Percentiles rank a stretch among this genome's conserved stretches.
Conservation (phyloP, 2,113 vertebrate genomes). For the Struthidea cinerea region DNA sequence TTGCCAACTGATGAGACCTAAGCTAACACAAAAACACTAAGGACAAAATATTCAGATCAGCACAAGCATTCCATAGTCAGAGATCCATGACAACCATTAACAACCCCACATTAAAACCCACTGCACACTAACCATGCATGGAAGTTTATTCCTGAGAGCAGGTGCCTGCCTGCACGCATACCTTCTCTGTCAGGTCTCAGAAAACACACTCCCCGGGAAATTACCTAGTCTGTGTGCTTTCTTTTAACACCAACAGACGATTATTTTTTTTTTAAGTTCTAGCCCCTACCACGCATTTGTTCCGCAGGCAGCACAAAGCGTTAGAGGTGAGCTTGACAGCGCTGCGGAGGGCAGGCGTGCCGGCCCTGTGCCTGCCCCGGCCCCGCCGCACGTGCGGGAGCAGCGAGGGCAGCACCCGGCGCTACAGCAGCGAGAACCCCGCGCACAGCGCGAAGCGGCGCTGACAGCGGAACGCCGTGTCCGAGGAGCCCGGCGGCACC, state of each 20-base stretch:
- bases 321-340: background rate
- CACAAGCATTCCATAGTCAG: background rate
- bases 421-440: background rate
- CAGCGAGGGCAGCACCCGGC: background rate
- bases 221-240: accelerated
- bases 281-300: background rate
- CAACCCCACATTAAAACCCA: background rate
- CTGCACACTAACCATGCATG: accelerated
- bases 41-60: background rate
- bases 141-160: background rate
- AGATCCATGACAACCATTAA: background rate
- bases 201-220: background rate
- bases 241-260: background rate
- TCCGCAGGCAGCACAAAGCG: background rate
- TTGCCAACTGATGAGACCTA: background rate
- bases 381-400: background rate
- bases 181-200: background rate
- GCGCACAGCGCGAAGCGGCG: background rate
- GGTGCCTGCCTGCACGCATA: accelerated
- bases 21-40: background rate
- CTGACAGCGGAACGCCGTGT: background rate
- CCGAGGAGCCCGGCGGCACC: background rate
- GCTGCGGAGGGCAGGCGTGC: background rate
- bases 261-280: background rate
- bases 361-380: background rate